Base-by-base conservation (phyloP, 64 coral and sea anemone species). In the Pocillopora verrucosa region DNA sequence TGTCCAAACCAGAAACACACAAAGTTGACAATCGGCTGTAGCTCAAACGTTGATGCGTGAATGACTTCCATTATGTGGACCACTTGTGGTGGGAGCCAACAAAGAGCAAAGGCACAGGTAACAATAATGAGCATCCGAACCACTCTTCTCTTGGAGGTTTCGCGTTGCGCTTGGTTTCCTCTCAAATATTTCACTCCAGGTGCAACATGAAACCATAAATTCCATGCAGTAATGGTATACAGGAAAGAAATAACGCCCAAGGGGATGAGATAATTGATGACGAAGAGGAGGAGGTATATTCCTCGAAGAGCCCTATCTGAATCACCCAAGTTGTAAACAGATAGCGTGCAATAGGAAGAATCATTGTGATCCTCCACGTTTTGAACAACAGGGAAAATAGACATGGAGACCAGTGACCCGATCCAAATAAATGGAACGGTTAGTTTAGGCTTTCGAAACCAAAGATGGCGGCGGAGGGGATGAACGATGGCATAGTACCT, bases 51-150 rank as follows among this genome's bases (percentile, higher is more conserved):
- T 30, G 30, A 11, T 83, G 16, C 73, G 78, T 58, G 26, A 38
- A 69, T 83, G 10, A 58, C 24, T 9, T 83, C 9, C 10, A 79
- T 6, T 36, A 90, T 78, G 60, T 90, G 89, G 5, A 83, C 10
- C 79, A 90, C 89, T 20, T 90, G 79, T 15, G 74, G 26, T 60
- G 89, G 89, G 26, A 90, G 79, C 89, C 89, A 90, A 84, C 89
- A n/a, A n/a, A n/a, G n/a, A n/a, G n/a, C n/a, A n/a, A n/a, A n/a
- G n/a, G n/a, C n/a, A 0, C 26, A 72, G 45, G 83, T 68, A 10
- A 90, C 83, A 57, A 61, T 84, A 20, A 91, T 91, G 79, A 91
- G 89, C 89, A 84, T 91, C 58, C 89, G 89, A 9, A 91, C 72
- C 25, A 91, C 89, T 35, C 74, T 84, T 73, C 34, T 91, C 59